These are phyloP conservation scores for Phasianus colchicus DNA, from an alignment of 2,113 vertebrate genomes.

Conservation along the genomic window DNA sequence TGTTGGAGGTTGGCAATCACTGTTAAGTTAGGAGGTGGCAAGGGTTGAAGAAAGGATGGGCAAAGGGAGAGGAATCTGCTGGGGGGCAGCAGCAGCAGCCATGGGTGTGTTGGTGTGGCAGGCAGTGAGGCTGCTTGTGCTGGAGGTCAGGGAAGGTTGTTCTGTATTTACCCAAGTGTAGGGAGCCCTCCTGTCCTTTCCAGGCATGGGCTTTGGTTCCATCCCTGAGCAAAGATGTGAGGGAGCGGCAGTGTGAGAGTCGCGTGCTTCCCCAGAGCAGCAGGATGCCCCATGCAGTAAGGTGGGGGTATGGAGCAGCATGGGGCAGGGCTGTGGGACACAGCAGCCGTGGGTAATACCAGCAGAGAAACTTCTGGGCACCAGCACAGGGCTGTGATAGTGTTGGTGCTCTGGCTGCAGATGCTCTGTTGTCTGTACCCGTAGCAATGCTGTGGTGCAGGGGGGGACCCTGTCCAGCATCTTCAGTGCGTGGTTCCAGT, in stretches of 20 bases:
- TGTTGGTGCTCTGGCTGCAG: not conserved
- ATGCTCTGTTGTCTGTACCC: fast-evolving
- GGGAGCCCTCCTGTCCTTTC: not conserved
- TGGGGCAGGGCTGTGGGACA: not conserved
- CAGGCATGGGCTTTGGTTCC: not conserved
- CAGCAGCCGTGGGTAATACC: not conserved
- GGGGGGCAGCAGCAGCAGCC: fast-evolving
- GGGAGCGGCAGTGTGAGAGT: not conserved
- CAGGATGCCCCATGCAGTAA: fast-evolving
- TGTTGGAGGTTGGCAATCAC: not conserved
- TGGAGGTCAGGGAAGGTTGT: fast-evolving
- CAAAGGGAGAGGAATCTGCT: not conserved
- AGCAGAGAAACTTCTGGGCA: not conserved
- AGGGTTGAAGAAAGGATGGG: not conserved
- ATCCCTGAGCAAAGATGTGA: not conserved
- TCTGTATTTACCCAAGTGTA: fast-evolving
- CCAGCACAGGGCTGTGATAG: fast-evolving
- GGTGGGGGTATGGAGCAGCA: too few species aligned
- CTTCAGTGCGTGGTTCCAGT: fast-evolving
- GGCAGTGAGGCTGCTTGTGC: not conserved
- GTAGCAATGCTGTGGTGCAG: fast-evolving
- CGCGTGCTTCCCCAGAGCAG: not conserved
- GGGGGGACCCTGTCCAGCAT: fast-evolving
- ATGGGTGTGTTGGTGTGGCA: fast-evolving
- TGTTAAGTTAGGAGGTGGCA: not conserved